Conservation (phyloP, 2,888 invertebrate genomes). For the Caenorhabditis virilis region DNA sequence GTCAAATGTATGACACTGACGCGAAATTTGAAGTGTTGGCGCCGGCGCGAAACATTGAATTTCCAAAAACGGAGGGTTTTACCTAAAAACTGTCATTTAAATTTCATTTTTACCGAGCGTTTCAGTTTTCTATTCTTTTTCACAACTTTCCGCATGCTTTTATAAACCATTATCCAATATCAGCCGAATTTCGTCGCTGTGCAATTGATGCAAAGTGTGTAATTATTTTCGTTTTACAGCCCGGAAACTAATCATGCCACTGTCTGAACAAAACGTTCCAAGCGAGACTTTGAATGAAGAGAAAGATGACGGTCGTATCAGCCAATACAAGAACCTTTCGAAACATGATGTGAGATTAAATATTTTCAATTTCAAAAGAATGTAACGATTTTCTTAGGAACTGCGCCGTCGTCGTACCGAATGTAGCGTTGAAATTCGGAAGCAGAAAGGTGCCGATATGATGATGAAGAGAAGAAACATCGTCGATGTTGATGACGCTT, state of each 20-base stretch:
- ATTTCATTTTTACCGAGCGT: no score
- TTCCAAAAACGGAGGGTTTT: no score
- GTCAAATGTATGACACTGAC: no score
- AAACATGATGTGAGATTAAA: slow-evolving; percentile 54
- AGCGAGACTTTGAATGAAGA: slow-evolving; percentile 14
- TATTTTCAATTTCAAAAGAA: neutral
- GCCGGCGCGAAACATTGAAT: no score
- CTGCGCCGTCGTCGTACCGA: slow-evolving; percentile 87
- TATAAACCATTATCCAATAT: no score
- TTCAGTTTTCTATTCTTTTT: no score
- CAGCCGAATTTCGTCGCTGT: no score
- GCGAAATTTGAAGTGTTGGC: no score
- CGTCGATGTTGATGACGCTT: slow-evolving; percentile 38
- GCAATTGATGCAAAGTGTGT: no score
- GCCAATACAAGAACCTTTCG: slow-evolving; percentile 63
- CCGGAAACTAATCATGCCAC: neutral
- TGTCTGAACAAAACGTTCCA: slow-evolving; percentile 1
- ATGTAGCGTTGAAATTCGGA: slow-evolving; percentile 86
- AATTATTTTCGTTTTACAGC: no score
- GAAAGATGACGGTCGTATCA: slow-evolving; percentile 44
- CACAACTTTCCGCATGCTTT: no score
- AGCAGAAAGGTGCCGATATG: slow-evolving; percentile 91
- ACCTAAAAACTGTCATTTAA: no score
- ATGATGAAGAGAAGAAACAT: slow-evolving; percentile 76
- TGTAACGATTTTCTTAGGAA: slow-evolving; percentile 74